phyloP scores from a whole-genome alignment of 1,140 invertebrate species.

The Habropoda laboriosa region DNA sequence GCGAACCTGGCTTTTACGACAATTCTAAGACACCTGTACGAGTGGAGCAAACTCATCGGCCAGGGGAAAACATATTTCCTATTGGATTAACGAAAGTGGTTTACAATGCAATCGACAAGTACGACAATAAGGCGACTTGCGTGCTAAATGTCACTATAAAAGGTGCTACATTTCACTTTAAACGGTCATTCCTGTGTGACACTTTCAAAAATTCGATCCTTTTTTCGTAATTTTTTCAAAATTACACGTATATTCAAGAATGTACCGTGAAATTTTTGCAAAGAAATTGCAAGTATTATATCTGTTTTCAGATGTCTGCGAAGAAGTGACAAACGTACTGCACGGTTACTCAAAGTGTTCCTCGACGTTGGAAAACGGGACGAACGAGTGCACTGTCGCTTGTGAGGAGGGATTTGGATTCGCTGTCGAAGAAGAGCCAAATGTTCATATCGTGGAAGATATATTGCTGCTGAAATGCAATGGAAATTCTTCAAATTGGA shows the following conservation, averaged over 20 bases:
- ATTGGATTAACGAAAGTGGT: conserved; percentile 83
- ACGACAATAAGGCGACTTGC: conserved; percentile 85
- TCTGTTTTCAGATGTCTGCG: conserved; percentile 80
- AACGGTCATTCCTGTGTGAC: too few relatives aligned
- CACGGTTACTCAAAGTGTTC: conserved; percentile 84
- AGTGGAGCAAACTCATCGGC: conserved; percentile 70
- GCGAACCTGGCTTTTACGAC: conserved; percentile 87
- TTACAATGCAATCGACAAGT: conserved; percentile 84
- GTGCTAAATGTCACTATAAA: conserved; percentile 85
- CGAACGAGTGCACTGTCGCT: conserved; percentile 82
- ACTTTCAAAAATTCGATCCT: too few relatives aligned
- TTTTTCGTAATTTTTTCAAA: too few relatives aligned
- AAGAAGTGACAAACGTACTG: conserved; percentile 81
- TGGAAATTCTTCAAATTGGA: conserved; percentile 65
- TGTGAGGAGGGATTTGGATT: conserved; percentile 86
- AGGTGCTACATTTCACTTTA: conserved; percentile 81
- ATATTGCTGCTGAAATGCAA: conserved; percentile 70
- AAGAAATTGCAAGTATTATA: background rate
- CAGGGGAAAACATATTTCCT: conserved; percentile 77
- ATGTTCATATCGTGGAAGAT: conserved; percentile 45
- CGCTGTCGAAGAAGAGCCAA: conserved; percentile 76
- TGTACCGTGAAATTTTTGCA: background rate
- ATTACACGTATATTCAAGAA: background rate
- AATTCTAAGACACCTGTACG: conserved; percentile 83
- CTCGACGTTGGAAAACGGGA: conserved; percentile 68